Evolutionary conservation across 2,113 vertebrate genomes (phyloP).

Genomic region (Engystomops pustulosus): DNA sequence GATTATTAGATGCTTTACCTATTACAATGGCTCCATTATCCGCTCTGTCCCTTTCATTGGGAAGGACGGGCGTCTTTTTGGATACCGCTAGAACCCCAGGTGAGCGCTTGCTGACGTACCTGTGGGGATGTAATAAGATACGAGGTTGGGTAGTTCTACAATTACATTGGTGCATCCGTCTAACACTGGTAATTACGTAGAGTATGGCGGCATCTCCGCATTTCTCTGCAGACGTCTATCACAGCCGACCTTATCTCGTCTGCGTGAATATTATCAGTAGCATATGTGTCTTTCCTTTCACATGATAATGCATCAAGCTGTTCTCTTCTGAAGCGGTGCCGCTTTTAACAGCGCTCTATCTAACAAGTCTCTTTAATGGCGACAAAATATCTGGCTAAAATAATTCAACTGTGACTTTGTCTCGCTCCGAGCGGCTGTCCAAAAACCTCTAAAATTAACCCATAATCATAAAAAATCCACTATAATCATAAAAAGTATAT

Average conservation of each 20-base stretch:
- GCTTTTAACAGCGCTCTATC: constrained; percentile 27
- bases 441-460: constrained; percentile 39
- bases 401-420: constrained; percentile 37
- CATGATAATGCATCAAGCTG: constrained; percentile 58
- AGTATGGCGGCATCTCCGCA: constrained; percentile 32
- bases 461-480: constrained; percentile 25
- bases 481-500: constrained; percentile 25
- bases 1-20: constrained; percentile 19
- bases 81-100: constrained; percentile 42
- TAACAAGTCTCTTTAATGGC: constrained; percentile 43
- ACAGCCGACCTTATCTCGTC: constrained; percentile 57
- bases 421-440: not conserved
- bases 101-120: constrained; percentile 32
- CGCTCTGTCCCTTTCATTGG: not conserved
- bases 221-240: constrained; percentile 48
- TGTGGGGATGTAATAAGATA: constrained; percentile 25
- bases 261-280: constrained; percentile 56
- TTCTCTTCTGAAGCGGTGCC: constrained; percentile 47
- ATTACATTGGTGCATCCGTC: constrained; percentile 45
- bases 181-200: constrained; percentile 37
- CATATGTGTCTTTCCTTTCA: constrained; percentile 56
- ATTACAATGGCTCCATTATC: constrained; percentile 8
- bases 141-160: constrained; percentile 37
- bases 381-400: constrained; percentile 19
- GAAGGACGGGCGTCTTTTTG: constrained; percentile 8